Conservation (phyloP, 1,140 invertebrate genomes). For the Cherax destructor region DNA sequence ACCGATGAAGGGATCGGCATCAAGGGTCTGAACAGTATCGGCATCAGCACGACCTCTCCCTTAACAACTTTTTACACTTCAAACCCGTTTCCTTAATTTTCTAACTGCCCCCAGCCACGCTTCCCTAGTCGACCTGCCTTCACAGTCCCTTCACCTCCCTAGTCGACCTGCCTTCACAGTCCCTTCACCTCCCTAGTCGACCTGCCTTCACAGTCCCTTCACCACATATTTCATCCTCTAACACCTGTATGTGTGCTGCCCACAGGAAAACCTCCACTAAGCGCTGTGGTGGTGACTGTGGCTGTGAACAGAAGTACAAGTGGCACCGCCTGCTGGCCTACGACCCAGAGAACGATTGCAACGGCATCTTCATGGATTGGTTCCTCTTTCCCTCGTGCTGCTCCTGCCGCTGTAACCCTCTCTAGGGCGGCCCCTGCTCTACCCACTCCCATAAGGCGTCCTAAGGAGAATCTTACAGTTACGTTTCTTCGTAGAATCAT, state of each 20-base stretch:
- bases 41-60: no score
- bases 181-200: neutral
- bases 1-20: no score
- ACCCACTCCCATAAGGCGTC: neutral
- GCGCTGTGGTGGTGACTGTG: conserved; percentile 88
- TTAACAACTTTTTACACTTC: no score
- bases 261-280: conserved; percentile 78
- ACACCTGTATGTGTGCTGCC: neutral
- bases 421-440: neutral
- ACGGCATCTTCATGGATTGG: conserved; percentile 97
- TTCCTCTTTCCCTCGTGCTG: conserved; percentile 95
- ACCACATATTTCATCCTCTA: neutral
- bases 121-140: neutral
- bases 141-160: neutral
- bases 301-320: conserved; percentile 92
- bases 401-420: conserved; percentile 84
- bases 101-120: no score
- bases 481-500: neutral
- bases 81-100: neutral
- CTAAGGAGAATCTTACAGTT: neutral
- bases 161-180: neutral
- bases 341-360: conserved; percentile 94
- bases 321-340: conserved; percentile 92
- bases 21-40: no score
- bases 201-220: neutral